Percentiles rank a stretch among this genome's conserved stretches.
phyloP scores from a whole-genome alignment of 2,888 invertebrate genomes.

The Ptychoptera contaminata region DNA sequence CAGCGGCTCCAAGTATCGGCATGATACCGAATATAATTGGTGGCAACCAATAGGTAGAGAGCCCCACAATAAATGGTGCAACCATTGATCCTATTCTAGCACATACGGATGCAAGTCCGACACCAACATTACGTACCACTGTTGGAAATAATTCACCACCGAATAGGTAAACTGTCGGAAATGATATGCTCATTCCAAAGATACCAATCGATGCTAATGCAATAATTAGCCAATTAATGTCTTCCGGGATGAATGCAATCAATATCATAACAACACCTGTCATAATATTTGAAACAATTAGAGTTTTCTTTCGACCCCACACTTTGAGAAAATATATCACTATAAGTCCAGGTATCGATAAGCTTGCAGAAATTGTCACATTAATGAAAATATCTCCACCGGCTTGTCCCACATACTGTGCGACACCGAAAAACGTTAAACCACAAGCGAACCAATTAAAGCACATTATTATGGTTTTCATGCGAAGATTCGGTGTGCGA shows the following conservation, averaged over 20 bases:
- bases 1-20: constrained; percentile 48
- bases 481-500: constrained; percentile 49
- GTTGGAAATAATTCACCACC: constrained; percentile 83
- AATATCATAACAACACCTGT: constrained; percentile 48
- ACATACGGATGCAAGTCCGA: constrained; percentile 71
- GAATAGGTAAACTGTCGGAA: constrained; percentile 74
- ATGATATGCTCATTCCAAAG: constrained; percentile 66
- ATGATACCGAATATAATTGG: constrained; percentile 55
- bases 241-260: constrained; percentile 37
- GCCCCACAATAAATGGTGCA: constrained; percentile 64
- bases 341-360: constrained; percentile 49
- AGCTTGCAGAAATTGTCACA: constrained; percentile 62
- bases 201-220: constrained; percentile 58
- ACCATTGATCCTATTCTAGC: constrained; percentile 75
- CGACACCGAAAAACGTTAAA: constrained; percentile 77
- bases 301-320: constrained; percentile 49
- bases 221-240: constrained; percentile 36
- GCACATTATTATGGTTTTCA: constrained; percentile 55
- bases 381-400: constrained; percentile 71
- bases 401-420: constrained; percentile 65
- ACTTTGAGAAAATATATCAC: constrained; percentile 46
- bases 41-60: constrained; percentile 45
- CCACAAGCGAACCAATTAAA: constrained; percentile 75
- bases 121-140: constrained; percentile 70
- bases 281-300: constrained; percentile 46